Percentiles rank a stretch among this genome's conserved stretches.
These are phyloP conservation scores for Rhagoletis zephyria DNA, from an alignment of 1,140 invertebrate species.

Conservation along the genomic window DNA sequence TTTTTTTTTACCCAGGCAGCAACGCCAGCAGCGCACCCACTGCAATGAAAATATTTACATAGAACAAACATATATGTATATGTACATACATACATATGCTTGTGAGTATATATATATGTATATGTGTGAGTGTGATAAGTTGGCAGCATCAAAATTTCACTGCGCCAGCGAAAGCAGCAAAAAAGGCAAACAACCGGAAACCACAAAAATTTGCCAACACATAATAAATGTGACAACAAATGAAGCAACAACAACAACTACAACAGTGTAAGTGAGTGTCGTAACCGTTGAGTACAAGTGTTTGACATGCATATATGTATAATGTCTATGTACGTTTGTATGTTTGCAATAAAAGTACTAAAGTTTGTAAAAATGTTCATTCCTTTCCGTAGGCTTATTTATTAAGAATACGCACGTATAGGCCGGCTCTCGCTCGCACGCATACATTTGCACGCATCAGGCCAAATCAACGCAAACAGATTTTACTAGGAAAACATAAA, in stretches of 20 bases:
- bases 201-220: constrained; percentile 68
- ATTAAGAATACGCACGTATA: constrained; percentile 34
- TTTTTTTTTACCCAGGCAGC: too few relatives aligned
- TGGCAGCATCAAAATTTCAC: constrained; percentile 26
- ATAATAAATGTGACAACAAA: constrained; percentile 53
- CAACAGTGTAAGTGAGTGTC: not conserved
- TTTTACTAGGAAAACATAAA: constrained; percentile 68
- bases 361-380: not conserved
- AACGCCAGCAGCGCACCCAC: not conserved
- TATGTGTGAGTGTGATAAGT: not conserved
- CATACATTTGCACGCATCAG: constrained; percentile 66
- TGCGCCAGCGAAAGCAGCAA: not conserved
- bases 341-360: not conserved
- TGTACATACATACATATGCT: not conserved
- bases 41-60: too few relatives aligned
- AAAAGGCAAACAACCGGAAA: constrained; percentile 66
- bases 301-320: not conserved
- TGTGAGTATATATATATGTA: not conserved
- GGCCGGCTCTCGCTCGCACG: constrained; percentile 21
- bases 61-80: not conserved
- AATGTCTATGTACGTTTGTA: not conserved
- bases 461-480: constrained; percentile 68
- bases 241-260: not conserved
- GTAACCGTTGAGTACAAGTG: too few relatives aligned
- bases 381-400: not conserved